Evolutionary conservation across 2,888 invertebrate genomes (phyloP), one percentile per base, ranked within the genome.

Genomic region (Acanthosepion lycidas): DNA sequence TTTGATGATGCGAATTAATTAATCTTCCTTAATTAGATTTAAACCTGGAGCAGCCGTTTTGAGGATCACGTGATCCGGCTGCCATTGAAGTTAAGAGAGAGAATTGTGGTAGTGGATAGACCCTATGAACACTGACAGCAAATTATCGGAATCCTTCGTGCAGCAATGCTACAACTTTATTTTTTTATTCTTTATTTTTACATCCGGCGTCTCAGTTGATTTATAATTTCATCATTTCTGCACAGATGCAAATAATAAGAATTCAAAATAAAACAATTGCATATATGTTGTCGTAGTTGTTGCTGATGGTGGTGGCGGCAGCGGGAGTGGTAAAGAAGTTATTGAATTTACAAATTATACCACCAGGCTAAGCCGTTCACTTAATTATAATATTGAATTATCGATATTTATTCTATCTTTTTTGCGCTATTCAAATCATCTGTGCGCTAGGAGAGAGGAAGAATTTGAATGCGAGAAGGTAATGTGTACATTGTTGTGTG

Each of bases 21-120:
- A 78, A n/a, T 78, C n/a, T 78, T 33, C n/a, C 78, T 78, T 78
- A 78, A 78, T 78, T 78, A 78, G n/a, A 78, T 78, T 78, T 78
- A 33, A 78, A 78, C 78, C n/a, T n/a, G n/a, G 78, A 78, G n/a
- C 78, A 78, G 78, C 78, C 33, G n/a, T 15, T 5, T n/a, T n/a
- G 12, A 33, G 1, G 78, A 78, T n/a, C 78, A 78, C 33, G 78
- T 78, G 78, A 78, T 78, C n/a, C n/a, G 12, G 78, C 78, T 12
- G 15, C 33, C n/a, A 33, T n/a, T 78, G 78, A 78, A n/a, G 12
- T 78, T 6, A 4, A 78, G n/a, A 78, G 78, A 78, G 33, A n/a
- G 33, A 33, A 15, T n/a, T n/a, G n/a, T n/a, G 33, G 78, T 78
- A 33, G 12, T 12, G 6, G 18, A 78, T 15, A 78, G 12, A 18